phyloP scores from a whole-genome alignment of 2,888 invertebrate genomes.

The Coenonympha glycerion region DNA sequence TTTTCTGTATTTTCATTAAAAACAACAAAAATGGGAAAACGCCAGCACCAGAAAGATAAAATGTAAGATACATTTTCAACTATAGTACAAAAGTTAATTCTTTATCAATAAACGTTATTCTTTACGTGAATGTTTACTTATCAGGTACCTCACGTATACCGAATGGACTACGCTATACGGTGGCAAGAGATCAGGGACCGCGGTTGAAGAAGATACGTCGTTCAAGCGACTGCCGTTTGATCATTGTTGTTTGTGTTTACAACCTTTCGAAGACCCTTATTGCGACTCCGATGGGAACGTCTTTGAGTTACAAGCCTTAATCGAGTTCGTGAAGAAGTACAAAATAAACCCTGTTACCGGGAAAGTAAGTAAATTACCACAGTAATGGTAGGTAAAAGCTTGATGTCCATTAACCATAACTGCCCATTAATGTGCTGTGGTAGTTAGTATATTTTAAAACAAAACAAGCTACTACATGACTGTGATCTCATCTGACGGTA shows the following conservation, averaged over 20 bases:
- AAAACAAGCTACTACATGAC: too few species aligned
- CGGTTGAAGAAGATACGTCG: slow-evolving; percentile 83
- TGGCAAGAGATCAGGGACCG: slow-evolving; percentile 84
- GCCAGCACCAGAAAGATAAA: slow-evolving; percentile 96
- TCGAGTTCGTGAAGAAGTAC: slow-evolving; percentile 91
- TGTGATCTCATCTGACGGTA: too few species aligned
- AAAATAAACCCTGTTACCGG: slow-evolving; percentile 97
- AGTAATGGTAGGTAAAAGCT: too few species aligned
- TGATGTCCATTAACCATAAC: too few species aligned
- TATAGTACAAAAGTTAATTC: slow-evolving; percentile 15
- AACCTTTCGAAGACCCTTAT: slow-evolving; percentile 94
- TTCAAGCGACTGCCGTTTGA: slow-evolving; percentile 95
- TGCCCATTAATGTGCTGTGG: too few species aligned
- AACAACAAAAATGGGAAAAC: slow-evolving; percentile 85
- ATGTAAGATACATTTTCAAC: slow-evolving; percentile 75
- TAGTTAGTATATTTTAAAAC: too few species aligned
- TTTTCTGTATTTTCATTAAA: too few species aligned
- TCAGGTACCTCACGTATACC: slow-evolving; percentile 88
- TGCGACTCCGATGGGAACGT: slow-evolving; percentile 93
- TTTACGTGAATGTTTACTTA: slow-evolving; percentile 23
- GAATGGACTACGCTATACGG: slow-evolving; percentile 94
- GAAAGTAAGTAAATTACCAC: slow-evolving; percentile 78
- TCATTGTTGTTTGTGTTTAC: slow-evolving; percentile 93
- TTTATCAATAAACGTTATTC: background rate
- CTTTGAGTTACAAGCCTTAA: slow-evolving; percentile 91